Conservation (phyloP, 2,797 vertebrate species). For the Lagorchestes hirsutus region DNA sequence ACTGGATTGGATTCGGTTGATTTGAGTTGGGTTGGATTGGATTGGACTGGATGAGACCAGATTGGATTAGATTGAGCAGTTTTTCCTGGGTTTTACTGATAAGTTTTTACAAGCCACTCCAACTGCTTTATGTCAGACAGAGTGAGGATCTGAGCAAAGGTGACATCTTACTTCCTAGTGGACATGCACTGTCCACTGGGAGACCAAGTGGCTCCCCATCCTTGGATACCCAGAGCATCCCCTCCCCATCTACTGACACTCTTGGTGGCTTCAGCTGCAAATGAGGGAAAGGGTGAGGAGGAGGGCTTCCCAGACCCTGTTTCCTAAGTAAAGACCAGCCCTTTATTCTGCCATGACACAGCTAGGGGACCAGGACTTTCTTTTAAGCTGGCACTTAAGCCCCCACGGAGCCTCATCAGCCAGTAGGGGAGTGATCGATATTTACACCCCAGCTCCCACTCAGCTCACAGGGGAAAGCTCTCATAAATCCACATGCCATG, state of each 20-base stretch:
- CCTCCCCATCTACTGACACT: not conserved
- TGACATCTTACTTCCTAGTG: not conserved
- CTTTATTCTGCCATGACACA: not conserved
- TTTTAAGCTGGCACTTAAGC: conserved; percentile 31
- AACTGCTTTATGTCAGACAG: not conserved
- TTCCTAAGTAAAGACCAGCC: not conserved
- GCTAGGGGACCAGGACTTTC: not conserved
- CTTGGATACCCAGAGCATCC: not conserved
- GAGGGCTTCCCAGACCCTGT: not conserved
- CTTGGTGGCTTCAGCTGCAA: not conserved
- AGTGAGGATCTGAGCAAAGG: not conserved
- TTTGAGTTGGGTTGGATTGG: not conserved
- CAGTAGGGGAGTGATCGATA: conserved; percentile 32
- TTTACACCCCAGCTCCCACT: conserved; percentile 43
- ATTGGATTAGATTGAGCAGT: not conserved
- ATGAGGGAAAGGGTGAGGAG: not conserved
- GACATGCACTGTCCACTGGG: not conserved
- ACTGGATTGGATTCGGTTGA: not conserved
- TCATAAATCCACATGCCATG: conserved; percentile 68
- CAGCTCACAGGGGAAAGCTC: conserved; percentile 63
- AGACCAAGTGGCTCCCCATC: not conserved
- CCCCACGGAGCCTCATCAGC: conserved; percentile 28
- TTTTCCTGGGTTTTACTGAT: not conserved
- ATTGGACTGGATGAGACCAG: not conserved
- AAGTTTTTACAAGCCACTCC: not conserved